Evolutionary conservation across 2,797 vertebrate species (phyloP), one percentile per base, ranked within the genome.

Genomic region (Triplophysa yarkandensis): DNA sequence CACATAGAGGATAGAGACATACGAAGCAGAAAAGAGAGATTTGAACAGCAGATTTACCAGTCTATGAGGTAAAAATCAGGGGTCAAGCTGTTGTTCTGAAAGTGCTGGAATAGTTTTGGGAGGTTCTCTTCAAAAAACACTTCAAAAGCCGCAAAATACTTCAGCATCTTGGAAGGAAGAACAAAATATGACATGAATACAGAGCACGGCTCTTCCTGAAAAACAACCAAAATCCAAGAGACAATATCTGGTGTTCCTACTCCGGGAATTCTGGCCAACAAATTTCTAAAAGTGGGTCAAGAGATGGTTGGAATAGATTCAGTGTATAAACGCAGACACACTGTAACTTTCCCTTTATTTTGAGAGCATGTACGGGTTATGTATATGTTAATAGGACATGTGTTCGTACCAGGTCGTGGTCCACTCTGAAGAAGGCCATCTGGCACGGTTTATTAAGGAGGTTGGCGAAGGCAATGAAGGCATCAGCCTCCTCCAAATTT

Each of bases 71-170:
- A 99, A 88, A 99, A 95, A 86, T 99, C 97, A 72, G 97, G 96
- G 79, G 96, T 99, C 86, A 99, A 89, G 90, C 87, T 95, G 82
- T 96, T 96, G 79, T 84, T 94, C 84, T 94, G 95, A 88, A 99
- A 99, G 90, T 99, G 97, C 87, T 90, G 91, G 90, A 96, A 98
- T 71, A 99, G 90, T 84, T 92, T 95, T 67, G 97, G 96, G 30
- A 99, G 94, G 84, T 98, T 99, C 92, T 98, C 97, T 89, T 98
- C 95, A 60, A 99, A 99, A 91, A 99, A 99, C 83, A 99, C 93
- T 93, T 98, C 97, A 86, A 98, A 99, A 32, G 95, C 94, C 80
- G 95, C 94, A 83, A 98, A 99, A 84, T 99, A 99, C 89, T 98
- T 99, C 88, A 99, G 85, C 97, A 99, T 99, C 97, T 98, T 87